phyloP scores from a whole-genome alignment of 2,797 vertebrate species.

The Morelia viridis region DNA sequence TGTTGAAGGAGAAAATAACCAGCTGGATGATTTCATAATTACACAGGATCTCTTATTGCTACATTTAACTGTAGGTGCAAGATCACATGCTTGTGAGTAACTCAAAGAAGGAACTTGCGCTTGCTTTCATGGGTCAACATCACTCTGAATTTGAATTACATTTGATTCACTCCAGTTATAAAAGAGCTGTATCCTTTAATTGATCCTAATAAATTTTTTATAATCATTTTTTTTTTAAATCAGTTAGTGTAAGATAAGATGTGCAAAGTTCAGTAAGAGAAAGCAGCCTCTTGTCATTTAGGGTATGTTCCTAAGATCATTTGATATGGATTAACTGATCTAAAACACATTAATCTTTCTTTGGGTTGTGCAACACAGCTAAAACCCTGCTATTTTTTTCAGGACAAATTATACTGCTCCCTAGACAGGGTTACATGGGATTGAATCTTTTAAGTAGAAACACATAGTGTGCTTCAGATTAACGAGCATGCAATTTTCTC shows the following conservation, averaged over 20 bases:
- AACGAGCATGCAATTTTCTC: not conserved
- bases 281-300: conserved; percentile 32
- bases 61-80: conserved; percentile 55
- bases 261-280: conserved; percentile 39
- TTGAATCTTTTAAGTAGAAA: not conserved
- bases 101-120: conserved; percentile 48
- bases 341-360: not conserved
- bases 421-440: not conserved
- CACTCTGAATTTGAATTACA: not conserved
- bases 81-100: conserved; percentile 64
- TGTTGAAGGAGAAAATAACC: conserved; percentile 38
- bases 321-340: not conserved
- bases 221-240: not conserved
- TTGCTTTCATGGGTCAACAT: conserved; percentile 16
- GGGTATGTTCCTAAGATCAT: conserved; percentile 14
- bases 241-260: not conserved
- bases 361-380: not conserved
- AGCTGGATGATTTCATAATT: conserved; percentile 28
- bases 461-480: not conserved
- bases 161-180: conserved; percentile 3
- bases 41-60: conserved; percentile 43
- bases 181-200: conserved; percentile 4
- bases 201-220: not conserved
- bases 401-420: not conserved
- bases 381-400: not conserved